Conservation (phyloP, 2,797 vertebrate species). For the Coluber constrictor region DNA sequence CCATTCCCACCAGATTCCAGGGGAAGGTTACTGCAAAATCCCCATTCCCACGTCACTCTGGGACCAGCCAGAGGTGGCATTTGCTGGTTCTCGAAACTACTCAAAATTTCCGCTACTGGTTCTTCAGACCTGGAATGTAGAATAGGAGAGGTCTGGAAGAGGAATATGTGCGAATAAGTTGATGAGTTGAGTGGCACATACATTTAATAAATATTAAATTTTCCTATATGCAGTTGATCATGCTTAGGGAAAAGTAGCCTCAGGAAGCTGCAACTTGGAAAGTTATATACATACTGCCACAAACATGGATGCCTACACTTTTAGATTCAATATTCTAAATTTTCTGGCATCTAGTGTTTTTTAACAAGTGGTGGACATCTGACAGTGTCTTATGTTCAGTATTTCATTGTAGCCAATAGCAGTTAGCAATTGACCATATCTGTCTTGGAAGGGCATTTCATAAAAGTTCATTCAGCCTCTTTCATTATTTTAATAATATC, state of each 20-base stretch:
- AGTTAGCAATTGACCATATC: not conserved
- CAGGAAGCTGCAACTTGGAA: conserved; percentile 46
- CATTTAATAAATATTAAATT: not conserved
- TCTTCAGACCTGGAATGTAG: not conserved
- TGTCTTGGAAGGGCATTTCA: not conserved
- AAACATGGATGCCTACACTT: conserved; percentile 36
- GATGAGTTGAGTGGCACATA: not conserved
- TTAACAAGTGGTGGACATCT: not conserved
- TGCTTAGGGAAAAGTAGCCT: conserved; percentile 54
- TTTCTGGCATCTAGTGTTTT: not conserved
- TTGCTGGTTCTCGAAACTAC: no score
- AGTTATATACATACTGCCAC: conserved; percentile 26
- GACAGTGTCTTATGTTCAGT: not conserved
- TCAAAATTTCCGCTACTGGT: no score
- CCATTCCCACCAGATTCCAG: no score
- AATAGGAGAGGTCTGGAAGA: not conserved
- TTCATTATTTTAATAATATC: not conserved
- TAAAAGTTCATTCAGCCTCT: not conserved
- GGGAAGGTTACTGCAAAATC: no score
- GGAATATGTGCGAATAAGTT: conserved; percentile 33
- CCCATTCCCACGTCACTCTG: no score
- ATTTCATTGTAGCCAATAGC: not conserved
- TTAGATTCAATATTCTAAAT: conserved; percentile 27
- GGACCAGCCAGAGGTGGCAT: no score
- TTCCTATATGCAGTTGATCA: conserved; percentile 52